Percentiles rank a stretch among this genome's conserved stretches.
These are phyloP conservation scores for Rachycentron canadum DNA, from an alignment of 2,797 vertebrate genomes.

Conservation along the genomic window DNA sequence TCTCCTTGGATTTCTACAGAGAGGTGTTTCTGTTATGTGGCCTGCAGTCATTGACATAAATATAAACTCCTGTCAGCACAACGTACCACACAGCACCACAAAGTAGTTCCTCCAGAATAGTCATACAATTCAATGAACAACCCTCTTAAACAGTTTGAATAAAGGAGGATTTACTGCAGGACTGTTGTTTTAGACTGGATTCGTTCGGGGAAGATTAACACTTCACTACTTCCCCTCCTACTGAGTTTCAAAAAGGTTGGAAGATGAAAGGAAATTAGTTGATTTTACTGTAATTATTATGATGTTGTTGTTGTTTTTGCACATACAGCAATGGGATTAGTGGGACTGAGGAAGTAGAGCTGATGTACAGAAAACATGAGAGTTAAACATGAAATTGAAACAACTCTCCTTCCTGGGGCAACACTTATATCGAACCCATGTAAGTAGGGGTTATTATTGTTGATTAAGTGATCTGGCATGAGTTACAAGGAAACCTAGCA, in stretches of 20 bases:
- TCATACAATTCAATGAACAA: conserved; percentile 5
- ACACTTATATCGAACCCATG: background rate
- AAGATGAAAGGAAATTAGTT: background rate
- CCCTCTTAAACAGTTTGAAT: background rate
- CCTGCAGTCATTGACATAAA: background rate
- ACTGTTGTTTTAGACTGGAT: background rate
- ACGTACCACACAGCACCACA: background rate
- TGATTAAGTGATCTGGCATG: conserved; percentile 21
- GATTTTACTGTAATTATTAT: background rate
- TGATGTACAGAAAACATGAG: background rate
- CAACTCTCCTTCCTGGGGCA: background rate
- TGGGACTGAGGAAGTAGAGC: background rate
- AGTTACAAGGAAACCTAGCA: background rate
- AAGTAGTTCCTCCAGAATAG: background rate
- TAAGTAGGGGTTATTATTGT: conserved; percentile 14
- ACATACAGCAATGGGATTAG: background rate
- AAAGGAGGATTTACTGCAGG: background rate
- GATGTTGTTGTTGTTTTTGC: background rate
- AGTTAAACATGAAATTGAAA: background rate
- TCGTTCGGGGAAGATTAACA: background rate
- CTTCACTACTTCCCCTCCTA: background rate
- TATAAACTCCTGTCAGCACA: background rate
- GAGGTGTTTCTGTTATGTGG: background rate
- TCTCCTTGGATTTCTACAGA: background rate
- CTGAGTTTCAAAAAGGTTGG: background rate